Evolutionary conservation across 2,113 vertebrate species (phyloP), one percentile per base, ranked within the genome.

Genomic region (Halichoerus grypus): DNA sequence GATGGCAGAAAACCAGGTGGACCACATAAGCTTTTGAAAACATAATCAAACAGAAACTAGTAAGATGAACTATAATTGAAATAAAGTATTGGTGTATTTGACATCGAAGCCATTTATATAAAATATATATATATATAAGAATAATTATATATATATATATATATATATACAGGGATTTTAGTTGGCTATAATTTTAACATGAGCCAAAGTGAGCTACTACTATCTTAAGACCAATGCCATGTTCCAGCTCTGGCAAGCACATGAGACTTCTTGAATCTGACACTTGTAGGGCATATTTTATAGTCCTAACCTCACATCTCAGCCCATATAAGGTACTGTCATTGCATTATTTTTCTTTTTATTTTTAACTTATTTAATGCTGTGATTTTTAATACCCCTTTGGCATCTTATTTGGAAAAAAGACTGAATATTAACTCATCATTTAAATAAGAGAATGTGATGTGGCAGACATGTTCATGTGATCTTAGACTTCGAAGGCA

Each of bases 11-110:
- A 80, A 77, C 8, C 31, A 59, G 39, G 46, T 67, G 46, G 46
- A 22, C 46, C 16, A n/a, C 13, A n/a, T 28, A 72, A 77, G 59
- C 8, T 59, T 90, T 59, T 90, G 22, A 95, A 77, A 90, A 92
- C 15, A 53, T 11, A 36, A 94, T 84, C 55, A 86, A 85, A 31
- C n/a, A 98, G 87, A 94, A 96, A 51, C 53, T 33, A 33, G 8
- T 36, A 82, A 79, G 61, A 86, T 89, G 15, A 89, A 36, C 33
- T 57, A 24, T n/a, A 63, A 22, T 9, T n/a, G 33, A 19, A 94
- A 74, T 51, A 4, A 80, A 61, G 55, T 80, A 57, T 71, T 69
- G 7, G 67, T 7, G 7, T n/a, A 57, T 92, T 88, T 88, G 51
- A 95, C 14, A 55, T 51, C 26, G 26, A 55, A 89, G 21, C 26